Percentiles rank a stretch among this genome's conserved stretches.
These are phyloP conservation scores for Eulemur macaco DNA, from an alignment of 2,113 vertebrate species.

Conservation along the genomic window DNA sequence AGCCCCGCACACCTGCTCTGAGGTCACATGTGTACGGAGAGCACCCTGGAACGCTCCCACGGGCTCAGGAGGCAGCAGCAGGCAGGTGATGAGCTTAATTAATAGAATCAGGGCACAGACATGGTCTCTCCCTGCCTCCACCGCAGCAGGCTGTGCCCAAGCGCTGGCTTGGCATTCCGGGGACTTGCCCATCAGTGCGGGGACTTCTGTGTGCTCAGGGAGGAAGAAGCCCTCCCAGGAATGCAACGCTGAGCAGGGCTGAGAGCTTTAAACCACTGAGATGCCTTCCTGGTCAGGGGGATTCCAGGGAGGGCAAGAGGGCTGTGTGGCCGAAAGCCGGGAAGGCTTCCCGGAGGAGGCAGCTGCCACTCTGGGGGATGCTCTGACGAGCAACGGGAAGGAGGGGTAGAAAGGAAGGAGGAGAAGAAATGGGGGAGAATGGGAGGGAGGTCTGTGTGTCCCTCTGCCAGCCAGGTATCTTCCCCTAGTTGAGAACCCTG, in stretches of 20 bases:
- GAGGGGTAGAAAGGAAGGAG: not conserved
- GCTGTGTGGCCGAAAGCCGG: not conserved
- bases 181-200: not conserved
- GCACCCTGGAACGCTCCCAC: not conserved
- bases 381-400: not conserved
- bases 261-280: not conserved
- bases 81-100: not conserved
- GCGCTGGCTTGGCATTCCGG: slow-evolving; percentile 29
- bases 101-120: not conserved
- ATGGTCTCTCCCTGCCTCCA: not conserved
- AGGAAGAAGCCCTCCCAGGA: not conserved
- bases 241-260: not conserved
- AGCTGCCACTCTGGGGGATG: not conserved
- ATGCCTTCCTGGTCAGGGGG: not conserved
- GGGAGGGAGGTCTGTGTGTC: not conserved
- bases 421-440: not conserved
- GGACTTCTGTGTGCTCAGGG: not conserved
- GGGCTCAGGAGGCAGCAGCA: slow-evolving; percentile 2
- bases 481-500: not conserved
- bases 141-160: not conserved
- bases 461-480: not conserved
- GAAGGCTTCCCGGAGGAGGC: not conserved
- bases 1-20: not conserved
- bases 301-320: not conserved
- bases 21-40: fast-evolving